Evolutionary conservation across 2,797 vertebrate species (phyloP).

Genomic region (Neosilurus mollespiculum): DNA sequence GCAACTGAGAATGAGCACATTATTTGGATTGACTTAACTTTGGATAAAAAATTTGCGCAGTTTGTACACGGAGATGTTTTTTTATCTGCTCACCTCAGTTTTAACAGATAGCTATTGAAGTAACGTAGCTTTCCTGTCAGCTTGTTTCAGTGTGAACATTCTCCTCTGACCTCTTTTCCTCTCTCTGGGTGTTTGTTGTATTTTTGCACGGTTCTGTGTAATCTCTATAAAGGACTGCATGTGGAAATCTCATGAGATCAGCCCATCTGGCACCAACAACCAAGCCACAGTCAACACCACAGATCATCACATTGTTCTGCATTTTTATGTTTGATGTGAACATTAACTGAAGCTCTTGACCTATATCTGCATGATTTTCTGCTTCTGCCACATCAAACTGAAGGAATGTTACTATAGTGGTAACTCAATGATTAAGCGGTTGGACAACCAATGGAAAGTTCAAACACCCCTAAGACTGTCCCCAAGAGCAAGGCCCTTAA

Average conservation of each 20-base stretch:
- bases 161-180: not conserved
- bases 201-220: not conserved
- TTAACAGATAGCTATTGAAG: not conserved
- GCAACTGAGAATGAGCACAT: not conserved
- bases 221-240: not conserved
- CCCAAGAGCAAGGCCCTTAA: not conserved
- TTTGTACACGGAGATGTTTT: not conserved
- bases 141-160: not conserved
- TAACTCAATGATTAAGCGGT: not conserved
- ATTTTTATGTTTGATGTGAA: not conserved
- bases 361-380: not conserved
- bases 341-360: not conserved
- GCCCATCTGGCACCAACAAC: not conserved
- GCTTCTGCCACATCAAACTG: not conserved
- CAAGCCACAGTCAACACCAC: not conserved
- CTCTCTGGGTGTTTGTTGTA: no score
- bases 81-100: not conserved
- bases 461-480: not conserved
- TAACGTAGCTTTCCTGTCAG: not conserved
- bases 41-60: no score
- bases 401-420: no score
- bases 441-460: not conserved
- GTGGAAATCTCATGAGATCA: not conserved
- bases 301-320: not conserved
- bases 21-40: not conserved